A percentile compares a stretch with the other conserved stretches of the same genome.
These are phyloP conservation scores for Rafetus swinhoei DNA, from an alignment of 2,113 vertebrate species.

Conservation along the genomic window DNA sequence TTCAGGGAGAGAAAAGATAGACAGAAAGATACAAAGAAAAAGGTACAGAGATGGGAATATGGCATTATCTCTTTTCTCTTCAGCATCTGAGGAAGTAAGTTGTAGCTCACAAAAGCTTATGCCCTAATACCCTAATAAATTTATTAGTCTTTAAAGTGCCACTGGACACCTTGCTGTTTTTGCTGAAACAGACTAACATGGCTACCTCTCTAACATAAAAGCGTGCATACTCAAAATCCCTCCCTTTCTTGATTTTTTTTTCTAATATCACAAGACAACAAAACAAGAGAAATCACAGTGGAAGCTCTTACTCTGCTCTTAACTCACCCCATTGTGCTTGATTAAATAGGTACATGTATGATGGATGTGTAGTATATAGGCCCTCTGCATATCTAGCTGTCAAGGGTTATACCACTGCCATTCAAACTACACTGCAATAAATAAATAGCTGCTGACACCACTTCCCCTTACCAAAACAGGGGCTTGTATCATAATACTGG, in stretches of 20 bases:
- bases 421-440: accelerated
- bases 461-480: neutral
- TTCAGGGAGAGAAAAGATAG: too few relatives aligned
- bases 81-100: too few relatives aligned
- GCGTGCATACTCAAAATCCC: accelerated
- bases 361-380: accelerated
- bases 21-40: too few relatives aligned
- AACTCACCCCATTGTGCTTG: neutral
- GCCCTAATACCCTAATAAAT: too few relatives aligned
- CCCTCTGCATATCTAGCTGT: accelerated
- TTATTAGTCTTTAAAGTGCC: too few relatives aligned
- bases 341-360: neutral
- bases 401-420: accelerated
- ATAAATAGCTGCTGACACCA: neutral
- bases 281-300: neutral
- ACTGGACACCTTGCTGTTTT: too few relatives aligned
- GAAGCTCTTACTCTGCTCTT: neutral
- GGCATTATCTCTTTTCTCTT: too few relatives aligned
- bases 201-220: neutral
- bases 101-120: too few relatives aligned
- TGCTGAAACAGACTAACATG: too few relatives aligned
- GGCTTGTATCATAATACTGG: neutral
- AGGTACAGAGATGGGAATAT: too few relatives aligned
- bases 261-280: accelerated
- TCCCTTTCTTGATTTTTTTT: accelerated